These are phyloP conservation scores for Machimus atricapillus DNA, from an alignment of 2,888 invertebrate genomes.

Conservation along the genomic window DNA sequence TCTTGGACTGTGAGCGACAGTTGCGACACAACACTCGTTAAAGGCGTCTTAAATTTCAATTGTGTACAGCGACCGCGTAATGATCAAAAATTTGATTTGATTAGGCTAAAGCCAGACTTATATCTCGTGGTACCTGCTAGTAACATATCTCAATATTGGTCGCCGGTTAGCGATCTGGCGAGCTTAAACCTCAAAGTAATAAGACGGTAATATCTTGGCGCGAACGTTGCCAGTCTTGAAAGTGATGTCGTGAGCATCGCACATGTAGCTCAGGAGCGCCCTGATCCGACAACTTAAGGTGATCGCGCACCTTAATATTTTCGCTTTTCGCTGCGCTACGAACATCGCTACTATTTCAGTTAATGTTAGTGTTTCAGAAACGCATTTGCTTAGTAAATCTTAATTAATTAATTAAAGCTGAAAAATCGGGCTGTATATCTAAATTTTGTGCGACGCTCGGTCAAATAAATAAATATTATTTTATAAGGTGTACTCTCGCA, in stretches of 20 bases:
- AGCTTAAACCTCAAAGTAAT: background rate
- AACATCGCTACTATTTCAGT: background rate
- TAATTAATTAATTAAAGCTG: background rate
- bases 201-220: background rate
- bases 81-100: background rate
- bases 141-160: background rate
- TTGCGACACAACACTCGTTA: background rate
- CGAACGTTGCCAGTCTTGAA: constrained; percentile 26
- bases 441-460: background rate
- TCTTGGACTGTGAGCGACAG: background rate
- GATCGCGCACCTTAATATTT: background rate
- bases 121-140: background rate
- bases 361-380: background rate
- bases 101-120: background rate
- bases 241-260: constrained; percentile 11
- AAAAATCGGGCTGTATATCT: background rate
- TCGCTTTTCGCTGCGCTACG: background rate
- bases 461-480: background rate
- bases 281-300: background rate
- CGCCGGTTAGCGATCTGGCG: background rate
- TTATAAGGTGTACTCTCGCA: background rate
- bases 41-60: background rate
- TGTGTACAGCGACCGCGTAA: background rate
- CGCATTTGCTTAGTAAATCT: background rate
- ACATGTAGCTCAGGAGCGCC: background rate